Base-by-base conservation (phyloP, 2,888 invertebrate genomes). In the Pteria penguin region DNA sequence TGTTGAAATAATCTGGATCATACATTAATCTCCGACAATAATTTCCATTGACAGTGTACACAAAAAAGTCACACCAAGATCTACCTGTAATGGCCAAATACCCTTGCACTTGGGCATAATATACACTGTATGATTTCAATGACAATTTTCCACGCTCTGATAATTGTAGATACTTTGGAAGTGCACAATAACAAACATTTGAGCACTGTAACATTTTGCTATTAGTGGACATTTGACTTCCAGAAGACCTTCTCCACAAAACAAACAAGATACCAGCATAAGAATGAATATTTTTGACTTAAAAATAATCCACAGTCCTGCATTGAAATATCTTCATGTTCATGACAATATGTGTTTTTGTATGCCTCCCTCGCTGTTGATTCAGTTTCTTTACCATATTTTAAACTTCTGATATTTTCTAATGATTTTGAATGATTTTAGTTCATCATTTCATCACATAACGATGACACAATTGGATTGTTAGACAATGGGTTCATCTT, bases 51-150 rank as follows among this genome's bases (percentile, higher is more conserved):
- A 27, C 27, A 14, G 61, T 61, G 61, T 61, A 61, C 11, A 61
- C 31, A 61, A 61, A 61, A 61, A 61, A 61, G 29, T 61, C 61
- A 61, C 61, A 61, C 27, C n/a, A 61, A 29, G 4, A 2, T 61
- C 61, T 24, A 27, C 31, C 29, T 18, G 29, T 29, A 14, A 60
- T 26, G 4, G 60, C 60, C 26, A 60, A 14, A 24, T 60, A 18
- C 4, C 60, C 27, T 18, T 27, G 5, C 5, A 60, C 18, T 26
- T 26, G 60, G 27, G 5, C 26, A 29, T 60, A 60, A 60, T 60
- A 60, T 27, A 4, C 3, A 18, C 3, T 4, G 5, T 4, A 4
- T 60, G 4, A 5, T 60, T 26, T 60, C 26, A 27, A 5, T 60
- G 3, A 27, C 60, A 60, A 18, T 3, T 8, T 29, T n/a, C 18